Percentiles rank a stretch among this genome's conserved stretches.
Conservation (phyloP, 2,797 vertebrate species). For the Chiloscyllium punctatum region DNA sequence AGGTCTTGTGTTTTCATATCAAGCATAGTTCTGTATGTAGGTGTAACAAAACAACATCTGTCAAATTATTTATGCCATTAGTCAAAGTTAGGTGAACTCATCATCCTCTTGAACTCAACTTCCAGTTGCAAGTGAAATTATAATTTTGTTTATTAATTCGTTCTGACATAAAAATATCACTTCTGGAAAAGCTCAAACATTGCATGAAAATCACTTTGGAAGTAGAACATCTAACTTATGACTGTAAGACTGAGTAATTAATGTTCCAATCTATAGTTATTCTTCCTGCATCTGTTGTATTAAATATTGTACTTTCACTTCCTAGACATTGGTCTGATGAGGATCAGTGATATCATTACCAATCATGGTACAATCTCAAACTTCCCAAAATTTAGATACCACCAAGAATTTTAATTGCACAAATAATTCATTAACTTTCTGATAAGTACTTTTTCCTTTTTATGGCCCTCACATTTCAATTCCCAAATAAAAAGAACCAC, state of each 20-base stretch:
- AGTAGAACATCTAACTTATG: neutral
- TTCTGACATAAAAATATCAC: neutral
- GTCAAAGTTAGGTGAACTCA: neutral
- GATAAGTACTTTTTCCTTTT: neutral
- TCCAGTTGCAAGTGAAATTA: neutral
- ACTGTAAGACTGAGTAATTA: neutral
- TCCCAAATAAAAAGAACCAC: neutral
- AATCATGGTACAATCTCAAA: neutral
- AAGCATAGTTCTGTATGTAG: neutral
- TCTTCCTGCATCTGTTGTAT: neutral
- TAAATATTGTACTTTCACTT: neutral
- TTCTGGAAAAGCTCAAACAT: neutral
- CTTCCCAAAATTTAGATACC: neutral
- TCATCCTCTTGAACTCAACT: neutral
- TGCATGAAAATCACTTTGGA: neutral
- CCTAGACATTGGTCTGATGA: neutral
- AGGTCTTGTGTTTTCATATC: neutral
- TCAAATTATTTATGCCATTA: neutral
- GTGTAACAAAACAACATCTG: neutral
- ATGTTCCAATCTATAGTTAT: neutral
- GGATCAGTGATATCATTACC: neutral
- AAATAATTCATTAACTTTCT: neutral
- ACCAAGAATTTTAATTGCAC: neutral
- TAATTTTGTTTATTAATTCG: neutral
- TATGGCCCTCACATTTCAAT: neutral